Evolutionary conservation across 2,888 invertebrate species (phyloP), one percentile per base, ranked within the genome.

Genomic region (Macroteleia sp.): DNA sequence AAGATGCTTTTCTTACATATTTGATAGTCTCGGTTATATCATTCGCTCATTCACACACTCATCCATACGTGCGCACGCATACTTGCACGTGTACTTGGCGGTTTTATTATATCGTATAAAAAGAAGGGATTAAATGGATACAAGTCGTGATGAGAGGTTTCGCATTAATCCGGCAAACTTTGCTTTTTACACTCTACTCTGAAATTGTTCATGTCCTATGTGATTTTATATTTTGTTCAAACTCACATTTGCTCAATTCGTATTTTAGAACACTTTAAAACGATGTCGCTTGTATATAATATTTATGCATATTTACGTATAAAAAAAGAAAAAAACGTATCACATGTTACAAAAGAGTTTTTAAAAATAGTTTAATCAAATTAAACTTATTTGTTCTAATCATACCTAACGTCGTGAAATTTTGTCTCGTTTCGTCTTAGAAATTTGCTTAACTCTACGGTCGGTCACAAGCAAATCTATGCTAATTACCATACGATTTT

Each of bases 211-310:
- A 42, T 46, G 57, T 36, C 22, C 30, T 44, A 41, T 30, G 42
- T 56, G 17, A 41, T 32, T 50, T 36, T 22, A 30, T 39, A 19
- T 17, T 56, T n/a, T n/a, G n/a, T 9, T 39, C 32, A 52, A 61
- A 50, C 39, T 52, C 54, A 36, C 62, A 56, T 36, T 64, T 64
- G 41, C 54, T 64, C 64, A 22, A 30, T 57, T 41, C 48, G 54
- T 44, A 39, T 59, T 71, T 73, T 74, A 74, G 73, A 74, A 74
- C 66, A 74, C 73, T 66, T 74, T 64, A 66, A 74, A 74, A 74
- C 34, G 56, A 66, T 30, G 62, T 17, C 30, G 19, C 41, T 17
- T 25, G 39, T 22, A n/a, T 22, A 12, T n/a, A n/a, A n/a, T n/a
- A n/a, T n/a, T n/a, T 14, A 2, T 14, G 10, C 20, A 56, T 56